A percentile compares a stretch with the other conserved stretches of the same genome.
phyloP scores from a whole-genome alignment of 2,888 invertebrate genomes.

The Resseliella maxima region DNA sequence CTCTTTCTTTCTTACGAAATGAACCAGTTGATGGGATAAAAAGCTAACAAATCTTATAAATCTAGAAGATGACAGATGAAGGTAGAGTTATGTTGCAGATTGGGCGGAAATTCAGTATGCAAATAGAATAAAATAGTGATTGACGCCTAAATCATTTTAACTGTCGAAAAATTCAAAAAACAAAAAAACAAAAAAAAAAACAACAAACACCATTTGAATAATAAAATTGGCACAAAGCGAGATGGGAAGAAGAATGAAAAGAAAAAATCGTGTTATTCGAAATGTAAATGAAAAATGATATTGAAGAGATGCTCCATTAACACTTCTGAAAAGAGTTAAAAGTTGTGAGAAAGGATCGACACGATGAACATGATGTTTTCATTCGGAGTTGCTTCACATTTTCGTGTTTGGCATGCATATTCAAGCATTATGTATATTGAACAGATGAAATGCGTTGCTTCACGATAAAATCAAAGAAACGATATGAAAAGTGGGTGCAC shows the following conservation, averaged over 20 bases:
- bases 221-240: not conserved
- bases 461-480: slow-evolving; percentile 1
- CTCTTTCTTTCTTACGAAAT: not conserved
- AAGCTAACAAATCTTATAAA: not conserved
- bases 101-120: not conserved
- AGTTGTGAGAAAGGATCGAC: slow-evolving; percentile 15
- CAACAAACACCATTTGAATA: not conserved
- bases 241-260: not conserved
- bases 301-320: not conserved
- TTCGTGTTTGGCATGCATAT: not conserved
- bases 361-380: slow-evolving; percentile 9
- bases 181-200: too few relatives aligned
- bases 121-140: slow-evolving; percentile 4
- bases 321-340: slow-evolving; percentile 20
- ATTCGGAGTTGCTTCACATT: not conserved
- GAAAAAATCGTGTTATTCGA: not conserved
- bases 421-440: not conserved
- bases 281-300: slow-evolving; percentile 24
- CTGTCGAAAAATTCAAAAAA: slow-evolving; percentile 9
- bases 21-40: not conserved
- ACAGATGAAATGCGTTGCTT: not conserved
- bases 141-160: slow-evolving; percentile 14
- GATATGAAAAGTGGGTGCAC: too few relatives aligned
- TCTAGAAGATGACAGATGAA: not conserved
- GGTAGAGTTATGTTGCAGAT: not conserved